Percentiles rank a stretch among this genome's conserved stretches.
phyloP scores from a whole-genome alignment of 2,113 vertebrate genomes.

The Dinomys branickii region DNA sequence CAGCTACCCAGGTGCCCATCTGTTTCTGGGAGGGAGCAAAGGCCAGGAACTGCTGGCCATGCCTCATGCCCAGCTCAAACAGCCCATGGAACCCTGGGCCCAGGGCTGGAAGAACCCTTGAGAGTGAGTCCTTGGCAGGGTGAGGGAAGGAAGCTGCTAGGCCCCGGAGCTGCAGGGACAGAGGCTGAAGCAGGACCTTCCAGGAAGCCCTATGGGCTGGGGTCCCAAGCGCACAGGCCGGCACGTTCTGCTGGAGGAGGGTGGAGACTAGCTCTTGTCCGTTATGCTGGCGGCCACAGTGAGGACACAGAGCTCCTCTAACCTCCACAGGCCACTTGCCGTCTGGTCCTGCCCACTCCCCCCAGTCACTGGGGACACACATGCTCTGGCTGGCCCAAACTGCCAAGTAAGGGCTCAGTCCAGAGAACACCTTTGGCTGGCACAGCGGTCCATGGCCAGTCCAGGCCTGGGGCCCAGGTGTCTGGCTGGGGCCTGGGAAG shows the following conservation, averaged over 20 bases:
- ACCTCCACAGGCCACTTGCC: fast-evolving
- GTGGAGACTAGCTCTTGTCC: not conserved
- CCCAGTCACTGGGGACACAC: not conserved
- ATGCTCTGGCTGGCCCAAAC: not conserved
- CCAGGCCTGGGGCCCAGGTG: not conserved
- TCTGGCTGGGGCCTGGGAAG: not conserved
- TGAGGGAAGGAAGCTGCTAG: not conserved
- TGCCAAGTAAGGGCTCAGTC: not conserved
- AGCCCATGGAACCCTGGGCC: not conserved
- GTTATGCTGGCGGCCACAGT: not conserved
- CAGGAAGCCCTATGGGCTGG: not conserved
- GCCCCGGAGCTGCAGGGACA: not conserved
- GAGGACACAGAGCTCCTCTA: fast-evolving
- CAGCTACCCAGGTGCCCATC: not conserved
- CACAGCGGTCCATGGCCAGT: not conserved
- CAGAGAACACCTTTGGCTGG: not conserved
- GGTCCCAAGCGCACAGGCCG: not conserved
- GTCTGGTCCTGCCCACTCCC: not conserved
- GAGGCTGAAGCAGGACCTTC: not conserved
- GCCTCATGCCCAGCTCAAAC: not conserved
- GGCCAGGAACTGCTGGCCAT: not conserved
- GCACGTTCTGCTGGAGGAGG: not conserved
- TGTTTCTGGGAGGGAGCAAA: not conserved
- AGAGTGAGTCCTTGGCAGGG: not conserved
- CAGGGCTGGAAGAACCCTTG: not conserved